Percentiles rank a stretch among this genome's conserved stretches.
These are phyloP conservation scores for Cosmia trapezina DNA, from an alignment of 2,888 invertebrate species.

Conservation along the genomic window DNA sequence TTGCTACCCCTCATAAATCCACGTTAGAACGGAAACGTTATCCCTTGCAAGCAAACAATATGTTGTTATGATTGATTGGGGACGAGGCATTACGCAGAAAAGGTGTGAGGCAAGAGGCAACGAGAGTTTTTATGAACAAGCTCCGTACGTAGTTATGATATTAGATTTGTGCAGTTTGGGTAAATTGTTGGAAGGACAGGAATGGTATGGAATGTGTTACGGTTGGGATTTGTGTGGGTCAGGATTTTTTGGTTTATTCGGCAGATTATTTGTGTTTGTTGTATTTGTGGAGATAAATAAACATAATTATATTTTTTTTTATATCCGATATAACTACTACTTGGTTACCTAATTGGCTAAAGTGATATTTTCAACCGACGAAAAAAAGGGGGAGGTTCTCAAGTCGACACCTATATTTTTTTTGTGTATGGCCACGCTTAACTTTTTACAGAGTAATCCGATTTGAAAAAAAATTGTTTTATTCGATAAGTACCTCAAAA, in stretches of 20 bases:
- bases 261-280: background rate
- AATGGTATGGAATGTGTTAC: background rate
- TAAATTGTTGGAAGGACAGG: background rate
- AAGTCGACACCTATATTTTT: too few species aligned
- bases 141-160: constrained; percentile 38
- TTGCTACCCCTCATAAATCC: constrained; percentile 76
- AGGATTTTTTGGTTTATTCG: background rate
- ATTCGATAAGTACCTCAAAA: too few species aligned
- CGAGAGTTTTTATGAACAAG: constrained; percentile 52
- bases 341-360: background rate
- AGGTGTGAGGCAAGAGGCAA: constrained; percentile 61
- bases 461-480: too few species aligned
- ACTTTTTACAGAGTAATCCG: too few species aligned
- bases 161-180: constrained; percentile 45
- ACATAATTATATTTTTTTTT: too few species aligned
- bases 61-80: constrained; percentile 80
- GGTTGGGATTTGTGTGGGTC: background rate
- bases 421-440: too few species aligned
- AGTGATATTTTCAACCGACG: too few species aligned
- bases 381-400: too few species aligned
- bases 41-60: constrained; percentile 79
- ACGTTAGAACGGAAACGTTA: constrained; percentile 74
- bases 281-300: background rate
- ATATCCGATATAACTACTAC: background rate
- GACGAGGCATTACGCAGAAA: constrained; percentile 71